These are phyloP conservation scores for Dysmachus trigonus DNA, from an alignment of 2,888 invertebrate genomes.

Conservation along the genomic window DNA sequence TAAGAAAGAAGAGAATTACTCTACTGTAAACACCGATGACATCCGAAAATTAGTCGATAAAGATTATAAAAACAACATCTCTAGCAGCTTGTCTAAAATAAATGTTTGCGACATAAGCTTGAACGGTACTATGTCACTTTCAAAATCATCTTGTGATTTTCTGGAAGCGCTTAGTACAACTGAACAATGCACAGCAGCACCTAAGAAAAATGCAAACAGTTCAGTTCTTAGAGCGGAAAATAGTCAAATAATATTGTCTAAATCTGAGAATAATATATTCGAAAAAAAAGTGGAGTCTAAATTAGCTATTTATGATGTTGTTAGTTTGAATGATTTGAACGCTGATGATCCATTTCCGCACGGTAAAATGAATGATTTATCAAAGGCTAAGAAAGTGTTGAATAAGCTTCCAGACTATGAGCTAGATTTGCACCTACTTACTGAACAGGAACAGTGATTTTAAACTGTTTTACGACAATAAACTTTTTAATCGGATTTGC, in stretches of 20 bases:
- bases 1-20: neutral
- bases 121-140: slow-evolving; percentile 27
- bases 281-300: slow-evolving; percentile 51
- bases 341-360: slow-evolving; percentile 51
- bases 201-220: neutral
- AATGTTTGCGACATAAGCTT: slow-evolving; percentile 15
- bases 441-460: slow-evolving; percentile 14
- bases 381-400: slow-evolving; percentile 43
- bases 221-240: neutral
- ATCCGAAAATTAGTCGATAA: neutral
- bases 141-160: slow-evolving; percentile 42
- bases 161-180: neutral
- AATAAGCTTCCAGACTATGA: slow-evolving; percentile 18
- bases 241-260: slow-evolving; percentile 50
- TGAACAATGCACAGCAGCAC: neutral
- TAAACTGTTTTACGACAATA: slow-evolving; percentile 12
- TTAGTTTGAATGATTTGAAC: slow-evolving; percentile 55
- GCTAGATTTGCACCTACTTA: slow-evolving; percentile 12
- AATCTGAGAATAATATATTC: slow-evolving; percentile 56
- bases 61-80: slow-evolving; percentile 36
- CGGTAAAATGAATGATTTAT: slow-evolving; percentile 52
- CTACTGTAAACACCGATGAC: neutral
- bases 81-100: slow-evolving; percentile 46
- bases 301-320: slow-evolving; percentile 54
- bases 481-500: neutral